phyloP scores from a whole-genome alignment of 2,888 invertebrate species.

The Margaritifera margaritifera region DNA sequence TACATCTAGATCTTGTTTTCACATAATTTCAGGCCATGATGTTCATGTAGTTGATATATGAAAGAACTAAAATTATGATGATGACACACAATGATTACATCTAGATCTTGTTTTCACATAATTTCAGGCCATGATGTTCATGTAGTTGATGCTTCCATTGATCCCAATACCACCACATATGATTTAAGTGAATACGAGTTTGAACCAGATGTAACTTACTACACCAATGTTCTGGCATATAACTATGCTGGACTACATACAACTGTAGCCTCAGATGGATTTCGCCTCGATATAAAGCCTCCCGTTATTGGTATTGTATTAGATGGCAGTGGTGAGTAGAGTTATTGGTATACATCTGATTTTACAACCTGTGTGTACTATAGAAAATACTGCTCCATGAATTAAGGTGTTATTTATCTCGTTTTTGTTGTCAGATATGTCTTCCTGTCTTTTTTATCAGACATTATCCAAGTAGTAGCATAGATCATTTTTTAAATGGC shows the following conservation, averaged over 20 bases:
- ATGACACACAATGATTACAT: too few relatives aligned
- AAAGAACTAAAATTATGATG: too few relatives aligned
- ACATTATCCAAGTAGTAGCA: too few relatives aligned
- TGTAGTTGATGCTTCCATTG: neutral
- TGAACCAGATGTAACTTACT: slow-evolving; percentile 18
- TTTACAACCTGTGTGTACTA: slow-evolving; percentile 5
- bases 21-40: slow-evolving; percentile 2
- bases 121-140: slow-evolving; percentile 10
- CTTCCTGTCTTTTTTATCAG: too few relatives aligned
- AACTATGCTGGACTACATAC: slow-evolving; percentile 28
- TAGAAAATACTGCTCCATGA: too few relatives aligned
- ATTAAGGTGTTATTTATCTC: too few relatives aligned
- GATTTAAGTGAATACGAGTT: slow-evolving; percentile 9
- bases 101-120: too few relatives aligned
- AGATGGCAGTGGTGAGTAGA: slow-evolving; percentile 25
- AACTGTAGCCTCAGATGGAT: slow-evolving; percentile 32
- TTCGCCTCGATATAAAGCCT: slow-evolving; percentile 16
- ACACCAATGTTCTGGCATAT: slow-evolving; percentile 30
- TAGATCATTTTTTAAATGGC: too few relatives aligned
- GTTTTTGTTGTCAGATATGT: too few relatives aligned
- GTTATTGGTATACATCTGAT: slow-evolving; percentile 9
- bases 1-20: too few relatives aligned
- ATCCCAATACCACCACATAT: neutral
- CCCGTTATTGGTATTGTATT: slow-evolving; percentile 19
- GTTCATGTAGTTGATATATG: slow-evolving; percentile 7